Conservation (phyloP, 2,888 invertebrate species). For the Diarsia brunnea region DNA sequence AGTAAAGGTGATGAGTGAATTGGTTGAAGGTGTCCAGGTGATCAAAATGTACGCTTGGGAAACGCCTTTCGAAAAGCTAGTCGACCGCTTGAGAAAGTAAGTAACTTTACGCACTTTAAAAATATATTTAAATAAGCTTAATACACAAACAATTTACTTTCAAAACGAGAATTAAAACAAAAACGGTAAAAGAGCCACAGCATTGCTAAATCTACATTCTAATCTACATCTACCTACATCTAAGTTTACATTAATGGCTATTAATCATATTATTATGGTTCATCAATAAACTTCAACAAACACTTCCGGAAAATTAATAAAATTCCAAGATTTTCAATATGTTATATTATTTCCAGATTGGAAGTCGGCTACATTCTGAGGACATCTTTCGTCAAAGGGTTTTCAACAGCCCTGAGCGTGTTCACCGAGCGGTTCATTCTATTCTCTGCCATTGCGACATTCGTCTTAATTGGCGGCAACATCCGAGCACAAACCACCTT, state of each 20-base stretch:
- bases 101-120: conserved; percentile 56
- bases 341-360: conserved; percentile 81
- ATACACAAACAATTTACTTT: not conserved
- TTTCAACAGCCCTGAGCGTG: conserved; percentile 93
- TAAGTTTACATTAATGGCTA: not conserved
- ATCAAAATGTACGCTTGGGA: conserved; percentile 98
- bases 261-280: not conserved
- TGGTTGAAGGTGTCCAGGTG: conserved; percentile 94
- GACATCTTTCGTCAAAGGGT: conserved; percentile 92
- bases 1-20: conserved; percentile 95
- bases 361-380: conserved; percentile 93
- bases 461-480: conserved; percentile 92
- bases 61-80: conserved; percentile 93
- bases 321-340: not conserved
- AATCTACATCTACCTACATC: not conserved
- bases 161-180: not conserved
- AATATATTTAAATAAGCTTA: not conserved
- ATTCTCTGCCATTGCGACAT: conserved; percentile 94
- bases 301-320: not conserved
- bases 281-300: not conserved
- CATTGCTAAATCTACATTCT: not conserved
- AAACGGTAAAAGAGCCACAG: not conserved
- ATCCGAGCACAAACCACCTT: conserved; percentile 93
- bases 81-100: conserved; percentile 93
- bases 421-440: conserved; percentile 96